Conservation (phyloP, 2,113 vertebrate species). For the Thamnaconus septentrionalis region DNA sequence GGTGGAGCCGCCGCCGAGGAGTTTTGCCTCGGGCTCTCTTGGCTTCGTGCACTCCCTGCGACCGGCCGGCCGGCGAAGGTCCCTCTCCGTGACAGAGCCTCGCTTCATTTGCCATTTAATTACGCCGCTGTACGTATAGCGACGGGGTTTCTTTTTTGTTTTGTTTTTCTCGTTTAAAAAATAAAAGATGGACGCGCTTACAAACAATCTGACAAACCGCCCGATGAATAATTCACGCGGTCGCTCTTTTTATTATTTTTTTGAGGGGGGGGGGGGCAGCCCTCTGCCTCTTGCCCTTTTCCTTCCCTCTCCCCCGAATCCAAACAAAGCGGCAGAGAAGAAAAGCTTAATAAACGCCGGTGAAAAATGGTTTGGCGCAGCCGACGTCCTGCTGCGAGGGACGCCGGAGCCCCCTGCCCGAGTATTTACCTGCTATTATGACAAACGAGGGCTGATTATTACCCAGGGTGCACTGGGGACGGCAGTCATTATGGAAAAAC, state of each 20-base stretch:
- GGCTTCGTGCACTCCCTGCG: slow-evolving; percentile 45
- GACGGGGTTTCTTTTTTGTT: slow-evolving; percentile 2
- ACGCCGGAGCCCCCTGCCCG: slow-evolving; percentile 24
- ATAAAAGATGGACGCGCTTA: slow-evolving; percentile 9
- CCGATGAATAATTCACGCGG: slow-evolving; percentile 37
- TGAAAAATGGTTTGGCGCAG: slow-evolving; percentile 41
- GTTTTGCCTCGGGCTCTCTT: slow-evolving; percentile 45
- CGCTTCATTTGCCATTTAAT: slow-evolving; percentile 33
- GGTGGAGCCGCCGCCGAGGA: slow-evolving; percentile 50
- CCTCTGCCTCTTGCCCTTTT: slow-evolving; percentile 38
- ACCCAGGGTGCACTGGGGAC: slow-evolving; percentile 69
- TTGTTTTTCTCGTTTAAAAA: not conserved
- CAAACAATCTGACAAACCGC: slow-evolving; percentile 26
- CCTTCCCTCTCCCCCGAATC: slow-evolving; percentile 17
- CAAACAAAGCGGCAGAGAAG: slow-evolving; percentile 19
- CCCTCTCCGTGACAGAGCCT: slow-evolving; percentile 15
- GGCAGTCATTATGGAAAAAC: slow-evolving; percentile 63
- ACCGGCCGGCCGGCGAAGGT: slow-evolving; percentile 14
- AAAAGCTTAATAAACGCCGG: slow-evolving; percentile 38
- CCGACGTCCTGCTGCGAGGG: slow-evolving; percentile 42
- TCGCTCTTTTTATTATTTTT: not conserved
- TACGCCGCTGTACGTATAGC: slow-evolving; percentile 30
- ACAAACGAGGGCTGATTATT: slow-evolving; percentile 73
- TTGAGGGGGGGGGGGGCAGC: not conserved
- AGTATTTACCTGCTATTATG: slow-evolving; percentile 73